Percentiles rank a stretch among this genome's conserved stretches.
phyloP scores from a whole-genome alignment of 1,140 invertebrate species.

The Drosophila santomea region DNA sequence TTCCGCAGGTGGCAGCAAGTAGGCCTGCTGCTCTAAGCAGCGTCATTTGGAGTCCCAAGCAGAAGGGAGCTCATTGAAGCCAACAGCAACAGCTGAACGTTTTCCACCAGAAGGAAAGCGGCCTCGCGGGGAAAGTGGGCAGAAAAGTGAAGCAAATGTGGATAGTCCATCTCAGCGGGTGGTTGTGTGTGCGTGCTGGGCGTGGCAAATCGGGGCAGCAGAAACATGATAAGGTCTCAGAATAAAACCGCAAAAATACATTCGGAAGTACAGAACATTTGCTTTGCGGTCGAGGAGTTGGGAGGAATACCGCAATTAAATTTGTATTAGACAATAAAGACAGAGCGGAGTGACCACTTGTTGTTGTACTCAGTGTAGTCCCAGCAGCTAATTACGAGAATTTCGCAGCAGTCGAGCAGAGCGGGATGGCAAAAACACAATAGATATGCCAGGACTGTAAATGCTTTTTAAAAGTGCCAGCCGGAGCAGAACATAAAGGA shows the following conservation, averaged over 20 bases:
- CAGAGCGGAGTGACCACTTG: conserved; percentile 22
- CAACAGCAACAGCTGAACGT: conserved; percentile 44
- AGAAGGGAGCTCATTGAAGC: conserved; percentile 60
- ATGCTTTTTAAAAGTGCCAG: conserved; percentile 41
- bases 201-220: conserved; percentile 48
- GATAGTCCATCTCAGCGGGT: conserved; percentile 39
- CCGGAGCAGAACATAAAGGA: conserved; percentile 28
- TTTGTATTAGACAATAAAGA: conserved; percentile 49
- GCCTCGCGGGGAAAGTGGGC: background rate
- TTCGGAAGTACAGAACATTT: conserved; percentile 26
- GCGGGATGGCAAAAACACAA: conserved; percentile 25
- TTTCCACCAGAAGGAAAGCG: conserved; percentile 27
- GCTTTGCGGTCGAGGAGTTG: conserved; percentile 37
- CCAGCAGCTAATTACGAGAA: conserved; percentile 42
- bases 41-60: conserved; percentile 34
- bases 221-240: conserved; percentile 46
- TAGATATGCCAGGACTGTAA: conserved; percentile 29
- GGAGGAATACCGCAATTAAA: conserved; percentile 56
- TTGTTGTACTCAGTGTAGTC: conserved; percentile 21
- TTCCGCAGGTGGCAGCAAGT: conserved; percentile 18
- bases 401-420: conserved; percentile 23
- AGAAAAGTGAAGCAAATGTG: conserved; percentile 35
- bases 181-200: conserved; percentile 53
- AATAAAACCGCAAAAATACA: conserved; percentile 41
- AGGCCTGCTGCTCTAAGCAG: conserved; percentile 5